These are phyloP conservation scores for Microctenopoma steveboyesi DNA, from an alignment of 2,797 vertebrate species.

Conservation along the genomic window DNA sequence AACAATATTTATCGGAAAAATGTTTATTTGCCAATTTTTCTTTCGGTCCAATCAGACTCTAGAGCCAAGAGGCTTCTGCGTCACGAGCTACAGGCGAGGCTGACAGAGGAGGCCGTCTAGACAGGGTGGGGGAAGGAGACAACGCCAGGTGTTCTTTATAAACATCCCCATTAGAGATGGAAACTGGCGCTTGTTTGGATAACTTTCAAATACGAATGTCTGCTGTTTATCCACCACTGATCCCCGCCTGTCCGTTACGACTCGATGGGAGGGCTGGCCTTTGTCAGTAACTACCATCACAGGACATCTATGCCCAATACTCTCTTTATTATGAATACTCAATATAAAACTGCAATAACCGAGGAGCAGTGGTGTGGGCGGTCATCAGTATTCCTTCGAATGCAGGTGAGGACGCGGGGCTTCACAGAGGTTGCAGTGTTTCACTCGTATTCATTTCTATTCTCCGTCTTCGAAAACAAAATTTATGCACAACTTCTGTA, in stretches of 20 bases:
- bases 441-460: constrained; percentile 21
- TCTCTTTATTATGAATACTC: constrained; percentile 66
- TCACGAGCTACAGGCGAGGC: background rate
- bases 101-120: constrained; percentile 31
- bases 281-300: constrained; percentile 76
- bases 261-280: constrained; percentile 35
- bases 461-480: background rate
- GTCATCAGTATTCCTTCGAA: constrained; percentile 27
- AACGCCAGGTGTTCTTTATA: constrained; percentile 68
- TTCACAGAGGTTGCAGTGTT: constrained; percentile 17
- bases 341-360: constrained; percentile 63
- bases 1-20: constrained; percentile 1
- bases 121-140: constrained; percentile 25
- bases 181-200: constrained; percentile 69
- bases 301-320: constrained; percentile 80
- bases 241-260: constrained; percentile 62
- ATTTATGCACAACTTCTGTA: background rate
- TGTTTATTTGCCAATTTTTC: background rate
- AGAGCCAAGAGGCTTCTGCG: background rate
- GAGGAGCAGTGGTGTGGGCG: constrained; percentile 18
- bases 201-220: constrained; percentile 65
- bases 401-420: constrained; percentile 25
- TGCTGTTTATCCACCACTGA: constrained; percentile 76
- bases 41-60: background rate
- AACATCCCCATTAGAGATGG: constrained; percentile 61